These are phyloP conservation scores for Ginglymostoma cirratum DNA, from an alignment of 2,113 vertebrate species.

Conservation along the genomic window DNA sequence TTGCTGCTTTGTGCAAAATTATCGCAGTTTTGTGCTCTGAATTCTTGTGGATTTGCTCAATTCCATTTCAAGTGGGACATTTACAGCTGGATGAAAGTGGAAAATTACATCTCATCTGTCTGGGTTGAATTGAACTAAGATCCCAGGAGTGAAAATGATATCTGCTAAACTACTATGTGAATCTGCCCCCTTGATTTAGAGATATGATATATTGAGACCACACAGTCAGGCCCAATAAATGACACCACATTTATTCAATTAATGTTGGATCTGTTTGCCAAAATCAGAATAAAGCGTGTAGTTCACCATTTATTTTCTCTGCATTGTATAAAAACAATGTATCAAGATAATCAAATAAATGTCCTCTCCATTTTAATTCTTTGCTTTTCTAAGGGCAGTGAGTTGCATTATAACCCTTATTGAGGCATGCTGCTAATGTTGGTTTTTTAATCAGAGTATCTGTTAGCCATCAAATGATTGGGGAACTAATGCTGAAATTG, in stretches of 20 bases:
- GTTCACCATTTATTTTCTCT: neutral
- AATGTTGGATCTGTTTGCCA: neutral
- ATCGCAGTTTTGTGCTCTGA: neutral
- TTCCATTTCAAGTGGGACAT: neutral
- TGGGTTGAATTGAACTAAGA: neutral
- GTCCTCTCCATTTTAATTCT: neutral
- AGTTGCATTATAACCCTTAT: neutral
- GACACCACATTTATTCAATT: neutral
- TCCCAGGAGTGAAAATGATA: neutral
- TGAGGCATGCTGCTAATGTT: neutral
- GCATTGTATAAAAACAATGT: neutral
- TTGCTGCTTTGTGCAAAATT: neutral
- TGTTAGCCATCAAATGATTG: neutral
- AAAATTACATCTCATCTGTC: constrained; percentile 19
- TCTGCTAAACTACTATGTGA: neutral
- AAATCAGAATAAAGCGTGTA: neutral
- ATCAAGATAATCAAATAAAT: constrained; percentile 10
- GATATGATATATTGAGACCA: neutral
- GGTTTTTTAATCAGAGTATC: neutral
- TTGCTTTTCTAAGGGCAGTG: neutral
- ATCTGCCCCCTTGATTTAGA: neutral
- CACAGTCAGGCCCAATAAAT: neutral
- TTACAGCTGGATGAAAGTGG: neutral
- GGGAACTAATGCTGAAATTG: neutral
- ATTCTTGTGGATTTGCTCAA: neutral